Percentiles rank a stretch among this genome's conserved stretches.
Conservation (phyloP, 1,140 invertebrate species). For the Drosophila sp. region DNA sequence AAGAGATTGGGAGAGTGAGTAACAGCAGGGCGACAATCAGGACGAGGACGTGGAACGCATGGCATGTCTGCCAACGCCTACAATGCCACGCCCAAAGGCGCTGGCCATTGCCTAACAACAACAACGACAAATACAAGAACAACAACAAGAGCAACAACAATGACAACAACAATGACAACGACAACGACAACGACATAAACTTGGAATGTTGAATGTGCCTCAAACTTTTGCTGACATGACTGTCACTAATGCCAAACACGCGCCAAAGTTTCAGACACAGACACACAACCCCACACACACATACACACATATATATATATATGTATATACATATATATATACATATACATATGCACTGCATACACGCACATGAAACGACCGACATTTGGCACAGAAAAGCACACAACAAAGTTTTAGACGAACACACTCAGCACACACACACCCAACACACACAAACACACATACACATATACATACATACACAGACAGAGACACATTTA, state of each 20-base stretch:
- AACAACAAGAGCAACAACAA: slow-evolving; percentile 10
- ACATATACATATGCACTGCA: slow-evolving; percentile 7
- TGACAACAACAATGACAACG: slow-evolving; percentile 37
- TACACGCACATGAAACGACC: slow-evolving; percentile 37
- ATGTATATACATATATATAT: slow-evolving; percentile 12
- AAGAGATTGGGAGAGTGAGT: no score
- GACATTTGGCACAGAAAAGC: slow-evolving; percentile 80
- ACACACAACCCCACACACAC: slow-evolving; percentile 39
- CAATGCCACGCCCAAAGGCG: slow-evolving; percentile 39
- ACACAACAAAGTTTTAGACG: slow-evolving; percentile 53
- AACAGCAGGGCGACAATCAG: slow-evolving; percentile 1
- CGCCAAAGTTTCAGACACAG: slow-evolving; percentile 81
- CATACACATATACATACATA: slow-evolving; percentile 25
- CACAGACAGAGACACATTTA: background rate
- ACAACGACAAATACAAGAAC: slow-evolving; percentile 11
- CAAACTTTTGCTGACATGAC: slow-evolving; percentile 83
- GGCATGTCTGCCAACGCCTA: slow-evolving; percentile 59
- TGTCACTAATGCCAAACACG: slow-evolving; percentile 83
- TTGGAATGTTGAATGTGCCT: slow-evolving; percentile 82
- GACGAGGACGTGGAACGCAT: slow-evolving; percentile 44
- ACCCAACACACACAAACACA: slow-evolving; percentile 22
- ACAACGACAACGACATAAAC: slow-evolving; percentile 59
- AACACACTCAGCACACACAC: slow-evolving; percentile 23
- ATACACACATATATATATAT: slow-evolving; percentile 10
- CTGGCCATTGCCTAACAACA: slow-evolving; percentile 12